These are phyloP conservation scores for Leucophenga varia DNA, from an alignment of 1,140 invertebrate genomes.

Conservation along the genomic window DNA sequence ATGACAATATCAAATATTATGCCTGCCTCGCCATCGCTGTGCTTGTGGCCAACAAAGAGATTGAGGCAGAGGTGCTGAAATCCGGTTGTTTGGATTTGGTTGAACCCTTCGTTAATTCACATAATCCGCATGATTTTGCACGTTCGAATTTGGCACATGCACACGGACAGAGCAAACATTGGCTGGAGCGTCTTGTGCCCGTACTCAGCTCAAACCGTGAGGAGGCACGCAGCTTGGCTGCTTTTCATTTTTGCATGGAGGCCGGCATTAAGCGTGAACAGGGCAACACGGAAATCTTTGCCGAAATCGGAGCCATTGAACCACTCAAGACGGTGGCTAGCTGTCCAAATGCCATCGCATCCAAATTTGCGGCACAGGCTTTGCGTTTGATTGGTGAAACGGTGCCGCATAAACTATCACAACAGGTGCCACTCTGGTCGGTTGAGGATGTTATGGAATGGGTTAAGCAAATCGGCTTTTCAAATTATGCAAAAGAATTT, in stretches of 20 bases:
- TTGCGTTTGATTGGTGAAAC: slow-evolving; percentile 93
- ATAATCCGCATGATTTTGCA: slow-evolving; percentile 94
- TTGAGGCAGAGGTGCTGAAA: slow-evolving; percentile 93
- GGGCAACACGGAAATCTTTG: slow-evolving; percentile 91
- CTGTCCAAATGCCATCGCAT: slow-evolving; percentile 96
- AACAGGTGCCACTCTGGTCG: slow-evolving; percentile 97
- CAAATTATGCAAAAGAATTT: slow-evolving; percentile 80
- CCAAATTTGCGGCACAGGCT: slow-evolving; percentile 95
- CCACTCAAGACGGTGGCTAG: slow-evolving; percentile 95
- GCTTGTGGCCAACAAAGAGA: slow-evolving; percentile 96
- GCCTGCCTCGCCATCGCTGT: slow-evolving; percentile 97
- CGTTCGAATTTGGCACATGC: slow-evolving; percentile 88
- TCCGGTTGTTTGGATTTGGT: slow-evolving; percentile 94
- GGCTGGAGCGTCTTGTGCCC: slow-evolving; percentile 90
- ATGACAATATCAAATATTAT: slow-evolving; percentile 97
- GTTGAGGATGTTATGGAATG: slow-evolving; percentile 95
- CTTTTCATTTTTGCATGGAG: slow-evolving; percentile 99
- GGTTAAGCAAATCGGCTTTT: slow-evolving; percentile 97
- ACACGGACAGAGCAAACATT: slow-evolving; percentile 95
- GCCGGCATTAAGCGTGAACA: slow-evolving; percentile 97
- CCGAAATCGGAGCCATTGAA: slow-evolving; percentile 93
- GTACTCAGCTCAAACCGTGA: slow-evolving; percentile 94
- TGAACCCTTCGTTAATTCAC: slow-evolving; percentile 92
- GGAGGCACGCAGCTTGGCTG: slow-evolving; percentile 93
- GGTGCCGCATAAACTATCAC: slow-evolving; percentile 94